phyloP scores from a whole-genome alignment of 2,888 invertebrate genomes.

The Athrips mouffetella region DNA sequence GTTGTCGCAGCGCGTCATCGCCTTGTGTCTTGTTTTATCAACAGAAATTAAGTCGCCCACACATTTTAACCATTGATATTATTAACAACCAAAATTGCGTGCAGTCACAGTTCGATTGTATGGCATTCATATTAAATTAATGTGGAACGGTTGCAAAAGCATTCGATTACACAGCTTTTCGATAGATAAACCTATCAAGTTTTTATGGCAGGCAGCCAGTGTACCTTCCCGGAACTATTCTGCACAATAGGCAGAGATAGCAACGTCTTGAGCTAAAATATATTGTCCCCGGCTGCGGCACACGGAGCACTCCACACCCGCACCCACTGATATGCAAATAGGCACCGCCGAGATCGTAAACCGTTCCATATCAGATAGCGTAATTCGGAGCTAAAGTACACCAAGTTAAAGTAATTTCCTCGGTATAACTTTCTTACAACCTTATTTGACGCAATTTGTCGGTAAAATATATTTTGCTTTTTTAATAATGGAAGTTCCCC shows the following conservation, averaged over 20 bases:
- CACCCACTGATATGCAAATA: conserved; percentile 68
- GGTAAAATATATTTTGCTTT: not conserved
- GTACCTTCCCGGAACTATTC: conserved; percentile 43
- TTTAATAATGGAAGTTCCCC: conserved; percentile 6
- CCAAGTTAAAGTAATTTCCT: conserved; percentile 36
- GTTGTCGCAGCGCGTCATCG: conserved; percentile 3
- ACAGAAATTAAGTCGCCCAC: not conserved
- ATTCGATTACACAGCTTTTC: conserved; percentile 4
- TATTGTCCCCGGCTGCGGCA: conserved; percentile 56
- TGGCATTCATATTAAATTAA: not conserved
- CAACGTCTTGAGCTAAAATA: conserved; percentile 60
- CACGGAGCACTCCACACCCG: conserved; percentile 47
- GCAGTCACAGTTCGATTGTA: not conserved
- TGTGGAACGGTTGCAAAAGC: not conserved
- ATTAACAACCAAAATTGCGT: not conserved
- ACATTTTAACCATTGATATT: not conserved
- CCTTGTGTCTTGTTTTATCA: not conserved
- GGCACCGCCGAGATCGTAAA: conserved; percentile 64
- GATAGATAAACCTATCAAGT: too few relatives aligned
- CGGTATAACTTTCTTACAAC: conserved; percentile 30
- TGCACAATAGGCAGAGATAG: conserved; percentile 61
- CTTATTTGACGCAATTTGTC: conserved; percentile 2
- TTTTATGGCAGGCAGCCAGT: conserved; percentile 19
- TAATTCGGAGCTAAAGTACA: conserved; percentile 57
- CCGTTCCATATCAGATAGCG: conserved; percentile 66